A percentile compares a stretch with the other conserved stretches of the same genome.
These are phyloP conservation scores for Geophilus truncorum DNA, from an alignment of 2,888 invertebrate species.

Conservation along the genomic window DNA sequence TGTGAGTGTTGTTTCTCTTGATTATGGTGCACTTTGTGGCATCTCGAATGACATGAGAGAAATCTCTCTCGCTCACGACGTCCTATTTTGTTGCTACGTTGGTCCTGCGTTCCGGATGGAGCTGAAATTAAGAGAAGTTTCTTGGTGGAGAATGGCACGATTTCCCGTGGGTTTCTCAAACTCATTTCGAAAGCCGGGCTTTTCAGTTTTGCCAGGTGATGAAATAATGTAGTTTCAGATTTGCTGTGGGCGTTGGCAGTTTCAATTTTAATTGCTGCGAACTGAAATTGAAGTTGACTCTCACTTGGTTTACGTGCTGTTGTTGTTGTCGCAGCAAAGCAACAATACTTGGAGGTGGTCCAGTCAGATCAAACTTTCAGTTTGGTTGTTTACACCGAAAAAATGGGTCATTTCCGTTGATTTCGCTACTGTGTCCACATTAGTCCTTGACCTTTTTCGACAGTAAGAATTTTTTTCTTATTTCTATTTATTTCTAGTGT, in stretches of 20 bases:
- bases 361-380: neutral
- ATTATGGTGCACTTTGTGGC: slow-evolving; percentile 21
- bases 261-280: neutral
- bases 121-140: neutral
- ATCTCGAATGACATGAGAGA: slow-evolving; percentile 10
- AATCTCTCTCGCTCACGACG: neutral
- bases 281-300: neutral
- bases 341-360: neutral
- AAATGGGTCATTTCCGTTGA: neutral
- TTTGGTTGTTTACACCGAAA: neutral
- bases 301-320: neutral
- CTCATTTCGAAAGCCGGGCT: neutral
- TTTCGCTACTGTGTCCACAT: neutral
- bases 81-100: slow-evolving; percentile 8
- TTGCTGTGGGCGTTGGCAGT: neutral
- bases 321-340: too few species aligned
- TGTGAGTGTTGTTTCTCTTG: slow-evolving; percentile 27
- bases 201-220: neutral
- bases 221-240: neutral
- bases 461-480: neutral
- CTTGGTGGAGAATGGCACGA: neutral
- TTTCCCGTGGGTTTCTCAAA: neutral
- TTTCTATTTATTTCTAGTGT: neutral
- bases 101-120: neutral
- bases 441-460: neutral